Evolutionary conservation across 2,888 invertebrate genomes (phyloP).

Genomic region (Andricus quercusramuli): DNA sequence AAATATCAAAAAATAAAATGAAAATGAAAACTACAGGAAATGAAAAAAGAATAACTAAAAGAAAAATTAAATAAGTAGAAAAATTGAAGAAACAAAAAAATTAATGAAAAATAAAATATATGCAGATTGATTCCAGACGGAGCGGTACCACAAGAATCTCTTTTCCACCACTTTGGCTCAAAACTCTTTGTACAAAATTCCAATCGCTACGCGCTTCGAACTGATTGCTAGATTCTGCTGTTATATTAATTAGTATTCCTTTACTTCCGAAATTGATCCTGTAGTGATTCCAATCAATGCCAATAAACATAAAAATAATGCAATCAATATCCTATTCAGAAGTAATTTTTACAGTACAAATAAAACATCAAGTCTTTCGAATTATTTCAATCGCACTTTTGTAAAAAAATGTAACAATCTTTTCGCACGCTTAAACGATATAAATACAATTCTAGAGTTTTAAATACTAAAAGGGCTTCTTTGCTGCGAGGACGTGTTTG

Average conservation of each 20-base stretch:
- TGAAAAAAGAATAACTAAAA: not conserved
- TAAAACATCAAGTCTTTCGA: not conserved
- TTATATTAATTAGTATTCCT: not conserved
- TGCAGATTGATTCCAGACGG: not conserved
- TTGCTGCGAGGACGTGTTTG: not conserved
- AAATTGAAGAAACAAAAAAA: not conserved
- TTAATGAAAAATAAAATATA: not conserved
- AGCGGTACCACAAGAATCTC: not conserved
- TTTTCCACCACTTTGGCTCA: not conserved
- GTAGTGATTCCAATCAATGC: not conserved
- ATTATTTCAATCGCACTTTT: not conserved
- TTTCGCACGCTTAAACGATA: slow-evolving; percentile 53
- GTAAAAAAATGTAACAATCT: slow-evolving; percentile 3
- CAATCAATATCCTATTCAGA: not conserved
- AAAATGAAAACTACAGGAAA: not conserved
- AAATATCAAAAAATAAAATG: not conserved
- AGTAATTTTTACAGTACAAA: not conserved
- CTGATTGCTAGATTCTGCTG: not conserved
- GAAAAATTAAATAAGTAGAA: not conserved
- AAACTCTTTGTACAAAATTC: not conserved
- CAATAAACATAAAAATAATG: not conserved
- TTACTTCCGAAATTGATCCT: not conserved
- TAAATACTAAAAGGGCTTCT: slow-evolving; percentile 57
- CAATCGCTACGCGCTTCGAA: not conserved
- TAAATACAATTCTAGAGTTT: slow-evolving; percentile 55